Evolutionary conservation across 2,113 vertebrate genomes (phyloP).

Genomic region (Dipodomys stephensi): DNA sequence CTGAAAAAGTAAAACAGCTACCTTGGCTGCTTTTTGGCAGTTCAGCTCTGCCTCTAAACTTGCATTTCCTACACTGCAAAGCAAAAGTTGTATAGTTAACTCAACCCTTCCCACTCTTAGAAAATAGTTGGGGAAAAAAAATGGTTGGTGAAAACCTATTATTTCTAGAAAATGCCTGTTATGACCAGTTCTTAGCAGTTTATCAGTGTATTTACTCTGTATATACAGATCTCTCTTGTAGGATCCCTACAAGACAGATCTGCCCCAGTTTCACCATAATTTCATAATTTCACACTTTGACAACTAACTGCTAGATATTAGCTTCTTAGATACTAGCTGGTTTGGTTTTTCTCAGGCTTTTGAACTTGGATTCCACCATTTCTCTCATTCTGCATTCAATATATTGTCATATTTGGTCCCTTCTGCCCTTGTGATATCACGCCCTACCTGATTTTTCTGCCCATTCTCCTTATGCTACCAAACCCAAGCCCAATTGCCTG

Average conservation of each 20-base stretch:
- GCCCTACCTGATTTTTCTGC: neutral
- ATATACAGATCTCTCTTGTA: neutral
- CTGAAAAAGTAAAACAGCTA: neutral
- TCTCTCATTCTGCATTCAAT: neutral
- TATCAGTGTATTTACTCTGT: neutral
- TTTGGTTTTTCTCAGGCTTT: conserved; percentile 5
- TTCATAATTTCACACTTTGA: conserved; percentile 41
- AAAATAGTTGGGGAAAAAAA: neutral
- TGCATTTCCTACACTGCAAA: conserved; percentile 47
- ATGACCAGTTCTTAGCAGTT: neutral
- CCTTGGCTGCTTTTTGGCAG: neutral
- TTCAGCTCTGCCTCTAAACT: conserved; percentile 58
- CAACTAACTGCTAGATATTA: neutral
- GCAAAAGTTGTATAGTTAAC: neutral
- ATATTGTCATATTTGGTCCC: neutral
- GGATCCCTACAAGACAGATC: neutral
- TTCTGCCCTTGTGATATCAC: neutral
- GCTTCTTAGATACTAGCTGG: neutral
- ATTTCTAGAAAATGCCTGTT: neutral
- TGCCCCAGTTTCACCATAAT: conserved; percentile 6
- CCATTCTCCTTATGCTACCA: neutral
- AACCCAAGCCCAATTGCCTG: neutral
- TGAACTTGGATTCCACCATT: conserved; percentile 23
- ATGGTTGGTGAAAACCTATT: neutral
- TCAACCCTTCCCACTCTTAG: neutral